A percentile compares a stretch with the other conserved stretches of the same genome.
phyloP scores from a whole-genome alignment of 2,888 invertebrate genomes.

The Electrophaes corylata region DNA sequence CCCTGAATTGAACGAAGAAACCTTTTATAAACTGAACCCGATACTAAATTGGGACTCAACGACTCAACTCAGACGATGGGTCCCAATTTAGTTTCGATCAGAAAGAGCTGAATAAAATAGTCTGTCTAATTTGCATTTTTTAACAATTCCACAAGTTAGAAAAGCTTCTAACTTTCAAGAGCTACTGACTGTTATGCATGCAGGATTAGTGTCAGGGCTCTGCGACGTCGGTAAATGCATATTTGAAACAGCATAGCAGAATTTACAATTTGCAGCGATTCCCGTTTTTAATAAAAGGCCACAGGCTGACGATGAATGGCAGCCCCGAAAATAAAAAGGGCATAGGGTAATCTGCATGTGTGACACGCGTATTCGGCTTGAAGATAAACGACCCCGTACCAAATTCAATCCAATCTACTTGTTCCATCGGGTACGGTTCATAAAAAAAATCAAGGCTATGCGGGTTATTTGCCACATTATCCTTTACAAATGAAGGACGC shows the following conservation, averaged over 20 bases:
- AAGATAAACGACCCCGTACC: slow-evolving; percentile 64
- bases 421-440: slow-evolving; percentile 32
- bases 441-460: slow-evolving; percentile 25
- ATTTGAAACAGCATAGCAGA: slow-evolving; percentile 9
- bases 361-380: slow-evolving; percentile 54
- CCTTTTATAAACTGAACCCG: slow-evolving; percentile 13
- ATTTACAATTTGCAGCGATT: slow-evolving; percentile 22
- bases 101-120: slow-evolving; percentile 12
- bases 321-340: slow-evolving; percentile 27
- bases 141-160: slow-evolving; percentile 2
- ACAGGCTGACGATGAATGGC: slow-evolving; percentile 21
- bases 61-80: slow-evolving; percentile 8
- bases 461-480: slow-evolving; percentile 27
- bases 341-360: slow-evolving; percentile 30
- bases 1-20: slow-evolving; percentile 13
- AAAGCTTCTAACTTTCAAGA: slow-evolving; percentile 10
- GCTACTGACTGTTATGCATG: slow-evolving; percentile 3
- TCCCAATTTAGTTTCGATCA: slow-evolving; percentile 9
- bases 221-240: slow-evolving; percentile 1
- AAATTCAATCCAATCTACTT: slow-evolving; percentile 37
- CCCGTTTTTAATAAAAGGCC: slow-evolving; percentile 24
- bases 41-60: slow-evolving; percentile 14
- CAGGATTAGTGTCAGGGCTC: slow-evolving; percentile 6
- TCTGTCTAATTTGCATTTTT: slow-evolving; percentile 21
- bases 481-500: slow-evolving; percentile 24